Evolutionary conservation across 2,113 vertebrate genomes (phyloP).

Genomic region (Paramormyrops kingsleyae): DNA sequence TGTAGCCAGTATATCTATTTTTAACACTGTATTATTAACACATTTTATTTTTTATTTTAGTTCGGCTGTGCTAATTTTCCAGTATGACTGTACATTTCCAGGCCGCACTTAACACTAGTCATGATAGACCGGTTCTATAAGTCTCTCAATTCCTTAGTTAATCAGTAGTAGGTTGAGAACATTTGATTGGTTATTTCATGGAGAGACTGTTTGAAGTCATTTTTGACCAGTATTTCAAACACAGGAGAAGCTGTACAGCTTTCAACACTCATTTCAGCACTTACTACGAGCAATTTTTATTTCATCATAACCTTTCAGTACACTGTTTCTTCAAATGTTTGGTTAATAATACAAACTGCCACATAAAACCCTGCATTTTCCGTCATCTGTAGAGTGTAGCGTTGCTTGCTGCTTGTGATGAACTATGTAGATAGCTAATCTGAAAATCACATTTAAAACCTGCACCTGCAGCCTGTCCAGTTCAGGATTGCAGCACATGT

Average conservation of each 20-base stretch:
- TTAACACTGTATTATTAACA: background rate
- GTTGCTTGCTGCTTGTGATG: background rate
- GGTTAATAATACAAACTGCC: background rate
- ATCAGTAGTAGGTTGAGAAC: background rate
- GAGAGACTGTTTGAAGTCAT: background rate
- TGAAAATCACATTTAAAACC: background rate
- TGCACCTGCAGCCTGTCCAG: background rate
- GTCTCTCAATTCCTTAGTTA: background rate
- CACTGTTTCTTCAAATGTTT: background rate
- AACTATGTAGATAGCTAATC: background rate
- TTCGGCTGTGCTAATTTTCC: background rate
- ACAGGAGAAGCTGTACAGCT: background rate
- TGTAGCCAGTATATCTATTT: background rate
- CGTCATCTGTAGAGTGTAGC: background rate
- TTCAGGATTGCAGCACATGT: background rate
- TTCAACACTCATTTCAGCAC: background rate
- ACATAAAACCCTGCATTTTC: background rate
- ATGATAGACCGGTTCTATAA: background rate
- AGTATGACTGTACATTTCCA: background rate
- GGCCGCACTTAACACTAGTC: background rate
- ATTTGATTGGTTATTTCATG: background rate
- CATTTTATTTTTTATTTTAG: background rate
- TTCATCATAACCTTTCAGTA: background rate
- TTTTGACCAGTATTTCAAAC: background rate
- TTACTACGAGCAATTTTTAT: background rate